phyloP scores from a whole-genome alignment of 2,113 vertebrate species.

The Vulpes vulpes region DNA sequence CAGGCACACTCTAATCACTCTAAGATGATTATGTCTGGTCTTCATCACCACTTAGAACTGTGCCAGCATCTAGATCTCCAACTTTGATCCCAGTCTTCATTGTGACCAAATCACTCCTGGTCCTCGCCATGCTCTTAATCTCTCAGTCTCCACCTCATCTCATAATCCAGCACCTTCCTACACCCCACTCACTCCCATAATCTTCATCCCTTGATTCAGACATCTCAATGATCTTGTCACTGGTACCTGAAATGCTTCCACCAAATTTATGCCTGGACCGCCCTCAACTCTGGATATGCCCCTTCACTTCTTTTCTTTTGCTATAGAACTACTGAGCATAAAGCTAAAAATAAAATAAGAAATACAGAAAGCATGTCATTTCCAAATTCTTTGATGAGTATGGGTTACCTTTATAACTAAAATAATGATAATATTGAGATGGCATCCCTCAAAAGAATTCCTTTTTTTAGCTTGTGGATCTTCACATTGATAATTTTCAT shows the following conservation, averaged over 20 bases:
- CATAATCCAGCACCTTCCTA: neutral
- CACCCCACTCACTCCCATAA: neutral
- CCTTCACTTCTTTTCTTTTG: constrained; percentile 21
- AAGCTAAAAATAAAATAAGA: constrained; percentile 25
- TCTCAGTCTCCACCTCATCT: neutral
- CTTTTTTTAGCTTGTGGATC: neutral
- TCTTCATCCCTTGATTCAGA: neutral
- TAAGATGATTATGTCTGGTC: neutral
- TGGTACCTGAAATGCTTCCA: neutral
- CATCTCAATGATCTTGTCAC: neutral
- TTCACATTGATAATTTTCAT: neutral
- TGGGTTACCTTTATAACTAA: constrained; percentile 36
- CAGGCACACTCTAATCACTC: neutral
- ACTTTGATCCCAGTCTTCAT: neutral
- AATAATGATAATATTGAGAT: neutral
- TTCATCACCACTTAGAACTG: neutral
- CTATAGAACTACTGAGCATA: neutral
- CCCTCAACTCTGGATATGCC: neutral
- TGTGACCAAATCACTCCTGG: neutral
- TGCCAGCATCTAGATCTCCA: neutral
- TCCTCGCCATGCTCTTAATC: neutral
- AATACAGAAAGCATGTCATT: neutral
- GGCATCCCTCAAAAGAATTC: neutral
- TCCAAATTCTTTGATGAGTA: constrained; percentile 25
- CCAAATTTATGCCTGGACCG: neutral